Percentiles rank a stretch among this genome's conserved stretches.
Conservation (phyloP, 2,113 vertebrate species). For the Ceuthmochares aereus region DNA sequence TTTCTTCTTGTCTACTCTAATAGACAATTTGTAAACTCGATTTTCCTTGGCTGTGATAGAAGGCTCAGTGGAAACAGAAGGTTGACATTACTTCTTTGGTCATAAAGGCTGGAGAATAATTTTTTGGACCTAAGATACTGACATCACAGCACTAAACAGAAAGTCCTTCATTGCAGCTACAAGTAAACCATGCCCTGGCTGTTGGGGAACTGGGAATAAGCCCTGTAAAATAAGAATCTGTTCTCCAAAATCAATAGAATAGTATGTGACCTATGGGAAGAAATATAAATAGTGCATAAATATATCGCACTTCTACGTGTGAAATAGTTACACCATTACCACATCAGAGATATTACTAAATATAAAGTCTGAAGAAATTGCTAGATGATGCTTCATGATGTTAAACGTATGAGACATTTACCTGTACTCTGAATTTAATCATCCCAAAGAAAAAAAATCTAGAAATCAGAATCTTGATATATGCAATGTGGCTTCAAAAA, state of each 20-base stretch:
- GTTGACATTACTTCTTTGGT: background rate
- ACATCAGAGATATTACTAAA: background rate
- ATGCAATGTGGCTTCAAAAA: background rate
- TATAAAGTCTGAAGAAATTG: background rate
- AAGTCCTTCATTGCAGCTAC: background rate
- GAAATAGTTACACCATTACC: background rate
- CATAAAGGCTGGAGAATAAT: background rate
- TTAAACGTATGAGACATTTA: background rate
- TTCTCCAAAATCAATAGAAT: background rate
- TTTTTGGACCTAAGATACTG: background rate
- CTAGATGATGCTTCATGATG: background rate
- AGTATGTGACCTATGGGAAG: background rate
- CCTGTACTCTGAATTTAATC: background rate
- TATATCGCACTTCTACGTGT: background rate
- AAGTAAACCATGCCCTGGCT: background rate
- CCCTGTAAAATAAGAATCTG: background rate
- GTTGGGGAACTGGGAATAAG: background rate
- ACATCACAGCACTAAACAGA: background rate
- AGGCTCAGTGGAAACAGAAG: background rate
- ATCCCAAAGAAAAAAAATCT: background rate
- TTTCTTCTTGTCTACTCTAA: background rate
- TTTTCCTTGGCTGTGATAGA: background rate
- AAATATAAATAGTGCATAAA: background rate
- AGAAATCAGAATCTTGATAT: background rate
- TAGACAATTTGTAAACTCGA: background rate